Conservation (phyloP, 2,113 vertebrate species). For the Globicephala melas region DNA sequence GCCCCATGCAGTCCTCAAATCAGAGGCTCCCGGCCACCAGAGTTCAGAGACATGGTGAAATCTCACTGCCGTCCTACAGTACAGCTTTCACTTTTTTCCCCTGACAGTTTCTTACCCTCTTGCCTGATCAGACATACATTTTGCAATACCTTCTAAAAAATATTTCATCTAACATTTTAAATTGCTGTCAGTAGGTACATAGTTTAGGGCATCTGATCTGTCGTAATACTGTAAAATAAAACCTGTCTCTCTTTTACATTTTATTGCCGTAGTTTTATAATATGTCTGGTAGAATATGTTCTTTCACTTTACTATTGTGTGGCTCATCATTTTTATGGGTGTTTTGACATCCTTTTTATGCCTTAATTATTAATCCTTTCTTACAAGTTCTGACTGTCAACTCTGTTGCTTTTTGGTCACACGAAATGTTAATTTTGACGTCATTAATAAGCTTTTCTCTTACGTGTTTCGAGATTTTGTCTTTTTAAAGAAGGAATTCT, state of each 20-base stretch:
- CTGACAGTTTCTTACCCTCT: neutral
- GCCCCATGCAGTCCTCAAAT: rapidly evolving
- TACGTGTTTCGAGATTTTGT: neutral
- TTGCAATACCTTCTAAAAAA: neutral
- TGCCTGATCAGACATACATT: neutral
- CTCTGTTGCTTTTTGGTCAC: neutral
- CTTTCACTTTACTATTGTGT: neutral
- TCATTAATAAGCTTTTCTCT: neutral
- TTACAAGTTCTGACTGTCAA: neutral
- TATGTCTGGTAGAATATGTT: neutral
- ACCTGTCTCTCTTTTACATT: neutral
- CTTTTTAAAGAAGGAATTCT: neutral
- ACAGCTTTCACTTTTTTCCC: neutral
- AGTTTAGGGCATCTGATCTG: neutral
- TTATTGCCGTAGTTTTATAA: neutral
- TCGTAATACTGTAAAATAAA: neutral
- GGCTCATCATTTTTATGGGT: neutral
- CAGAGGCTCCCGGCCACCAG: neutral
- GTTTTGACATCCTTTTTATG: neutral
- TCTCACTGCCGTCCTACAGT: neutral
- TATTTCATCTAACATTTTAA: neutral
- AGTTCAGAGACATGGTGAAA: neutral
- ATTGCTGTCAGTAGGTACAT: neutral
- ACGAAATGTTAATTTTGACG: neutral
- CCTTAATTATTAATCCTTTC: neutral